Evolutionary conservation across 1,140 invertebrate species (phyloP).

Genomic region (Thaumatotibia leucotreta): DNA sequence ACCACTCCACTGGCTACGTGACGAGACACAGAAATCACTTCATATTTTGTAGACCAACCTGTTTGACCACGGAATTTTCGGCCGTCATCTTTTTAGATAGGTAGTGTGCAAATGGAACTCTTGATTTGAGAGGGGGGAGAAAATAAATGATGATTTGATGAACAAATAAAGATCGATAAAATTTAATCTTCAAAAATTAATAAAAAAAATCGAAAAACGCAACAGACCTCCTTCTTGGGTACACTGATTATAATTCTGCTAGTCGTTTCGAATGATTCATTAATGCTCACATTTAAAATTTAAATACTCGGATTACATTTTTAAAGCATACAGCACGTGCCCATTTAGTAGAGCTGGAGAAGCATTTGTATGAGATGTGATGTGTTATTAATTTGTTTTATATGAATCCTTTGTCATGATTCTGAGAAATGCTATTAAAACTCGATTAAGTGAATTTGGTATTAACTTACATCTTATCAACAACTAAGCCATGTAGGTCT

Average conservation of each 20-base stretch:
- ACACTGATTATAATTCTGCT: no score
- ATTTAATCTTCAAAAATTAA: no score
- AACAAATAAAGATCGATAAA: no score
- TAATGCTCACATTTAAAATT: background rate
- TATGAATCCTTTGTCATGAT: background rate
- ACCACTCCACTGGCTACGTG: conserved; percentile 39
- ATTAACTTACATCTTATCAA: background rate
- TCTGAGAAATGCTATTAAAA: background rate
- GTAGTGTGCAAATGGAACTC: no score
- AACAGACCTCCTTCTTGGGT: no score
- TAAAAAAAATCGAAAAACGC: no score
- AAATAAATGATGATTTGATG: no score
- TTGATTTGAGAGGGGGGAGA: no score
- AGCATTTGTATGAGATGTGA: background rate
- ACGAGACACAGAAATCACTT: conserved; percentile 35
- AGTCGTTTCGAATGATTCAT: no score
- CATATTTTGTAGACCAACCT: conserved; percentile 23
- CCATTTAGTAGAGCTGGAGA: background rate
- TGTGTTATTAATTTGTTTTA: background rate
- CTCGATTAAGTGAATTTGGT: background rate
- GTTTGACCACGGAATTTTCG: background rate
- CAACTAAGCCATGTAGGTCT: no score
- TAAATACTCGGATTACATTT: background rate
- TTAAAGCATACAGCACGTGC: background rate
- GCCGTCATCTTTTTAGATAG: background rate